Conservation (phyloP, 2,113 vertebrate species). For the Furnarius figulus region DNA sequence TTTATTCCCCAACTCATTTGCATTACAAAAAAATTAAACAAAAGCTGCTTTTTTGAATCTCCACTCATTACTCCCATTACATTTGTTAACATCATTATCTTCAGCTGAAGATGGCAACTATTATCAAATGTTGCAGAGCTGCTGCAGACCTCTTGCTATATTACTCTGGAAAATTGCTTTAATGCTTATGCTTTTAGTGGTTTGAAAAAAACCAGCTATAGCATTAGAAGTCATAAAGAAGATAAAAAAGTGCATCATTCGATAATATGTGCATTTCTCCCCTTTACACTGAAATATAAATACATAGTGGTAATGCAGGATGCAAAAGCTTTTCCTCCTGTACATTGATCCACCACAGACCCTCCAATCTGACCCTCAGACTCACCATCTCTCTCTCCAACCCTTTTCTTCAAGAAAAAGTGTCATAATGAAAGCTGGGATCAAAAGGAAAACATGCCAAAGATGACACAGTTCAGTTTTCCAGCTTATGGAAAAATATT, state of each 20-base stretch:
- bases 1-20: conserved; percentile 74
- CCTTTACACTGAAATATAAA: conserved; percentile 48
- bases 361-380: background rate
- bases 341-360: background rate
- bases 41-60: conserved; percentile 78
- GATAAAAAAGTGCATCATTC: conserved; percentile 64
- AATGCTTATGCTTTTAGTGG: conserved; percentile 77
- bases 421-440: background rate
- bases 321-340: conserved; percentile 9
- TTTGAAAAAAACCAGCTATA: conserved; percentile 68
- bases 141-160: conserved; percentile 71
- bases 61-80: conserved; percentile 79
- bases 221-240: conserved; percentile 70
- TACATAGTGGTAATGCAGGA: background rate
- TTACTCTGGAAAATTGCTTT: conserved; percentile 79
- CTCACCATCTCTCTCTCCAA: background rate
- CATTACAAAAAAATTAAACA: conserved; percentile 84
- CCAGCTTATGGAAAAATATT: background rate
- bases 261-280: conserved; percentile 29
- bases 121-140: conserved; percentile 71
- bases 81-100: conserved; percentile 80
- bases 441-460: background rate
- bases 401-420: background rate
- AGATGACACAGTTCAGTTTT: rapidly evolving
- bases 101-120: conserved; percentile 74